phyloP scores from a whole-genome alignment of 2,797 vertebrate species.

The Notolepis coatsorum region DNA sequence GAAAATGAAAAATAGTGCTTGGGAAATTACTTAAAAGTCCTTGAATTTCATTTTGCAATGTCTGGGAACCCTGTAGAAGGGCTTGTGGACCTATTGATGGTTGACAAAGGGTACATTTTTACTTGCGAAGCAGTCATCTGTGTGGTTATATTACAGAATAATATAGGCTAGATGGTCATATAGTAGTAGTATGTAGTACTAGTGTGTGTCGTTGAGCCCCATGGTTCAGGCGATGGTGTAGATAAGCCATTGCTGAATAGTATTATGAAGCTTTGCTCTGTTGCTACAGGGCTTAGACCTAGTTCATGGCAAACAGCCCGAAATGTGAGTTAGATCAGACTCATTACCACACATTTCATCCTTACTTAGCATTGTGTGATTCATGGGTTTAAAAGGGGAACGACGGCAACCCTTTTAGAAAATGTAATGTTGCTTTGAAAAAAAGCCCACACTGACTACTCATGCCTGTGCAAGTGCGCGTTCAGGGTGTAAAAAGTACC shows the following conservation, averaged over 20 bases:
- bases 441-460: no score
- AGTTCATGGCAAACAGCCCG: not conserved
- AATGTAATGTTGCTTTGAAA: no score
- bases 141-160: not conserved
- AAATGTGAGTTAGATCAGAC: not conserved
- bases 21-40: no score
- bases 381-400: not conserved
- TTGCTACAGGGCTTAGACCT: not conserved
- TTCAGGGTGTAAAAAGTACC: no score
- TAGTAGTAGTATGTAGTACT: no score
- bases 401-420: not conserved
- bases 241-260: not conserved
- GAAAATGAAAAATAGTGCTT: no score
- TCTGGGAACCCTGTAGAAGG: no score
- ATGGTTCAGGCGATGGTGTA: rapidly evolving
- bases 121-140: not conserved
- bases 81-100: not conserved
- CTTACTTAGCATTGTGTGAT: not conserved
- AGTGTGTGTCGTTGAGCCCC: no score
- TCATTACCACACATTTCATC: not conserved
- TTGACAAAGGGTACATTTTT: not conserved
- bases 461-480: no score
- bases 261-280: not conserved
- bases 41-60: no score
- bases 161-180: not conserved